Conservation (phyloP, 2,113 vertebrate genomes). For the Octodon degus region DNA sequence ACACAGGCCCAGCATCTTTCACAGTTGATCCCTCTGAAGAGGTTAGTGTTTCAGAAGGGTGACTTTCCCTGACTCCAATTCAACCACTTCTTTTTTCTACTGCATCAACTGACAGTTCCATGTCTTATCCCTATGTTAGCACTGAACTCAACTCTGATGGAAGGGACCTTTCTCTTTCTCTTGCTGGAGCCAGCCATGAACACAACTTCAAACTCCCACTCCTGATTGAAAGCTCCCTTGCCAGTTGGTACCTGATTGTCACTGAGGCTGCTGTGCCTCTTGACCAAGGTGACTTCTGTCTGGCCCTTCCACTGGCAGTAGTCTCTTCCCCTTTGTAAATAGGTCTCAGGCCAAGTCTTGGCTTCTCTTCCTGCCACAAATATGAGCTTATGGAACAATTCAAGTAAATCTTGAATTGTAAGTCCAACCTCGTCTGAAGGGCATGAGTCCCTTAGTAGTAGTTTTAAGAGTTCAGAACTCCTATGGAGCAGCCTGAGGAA, state of each 20-base stretch:
- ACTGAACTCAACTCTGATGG: not conserved
- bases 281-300: not conserved
- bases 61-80: not conserved
- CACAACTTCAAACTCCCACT: not conserved
- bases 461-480: not conserved
- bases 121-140: not conserved
- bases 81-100: conserved; percentile 26
- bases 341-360: not conserved
- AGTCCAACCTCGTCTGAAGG: not conserved
- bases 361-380: not conserved
- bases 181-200: not conserved
- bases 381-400: not conserved
- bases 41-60: not conserved
- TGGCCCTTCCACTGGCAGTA: not conserved
- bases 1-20: not conserved
- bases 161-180: not conserved
- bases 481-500: not conserved
- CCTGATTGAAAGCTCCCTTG: not conserved
- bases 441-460: not conserved
- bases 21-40: not conserved
- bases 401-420: not conserved
- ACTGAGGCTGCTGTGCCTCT: not conserved
- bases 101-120: not conserved
- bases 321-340: not conserved
- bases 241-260: not conserved